Evolutionary conservation across 2,888 invertebrate species (phyloP), one percentile per base, ranked within the genome.

Genomic region (Drosophila quinaria): DNA sequence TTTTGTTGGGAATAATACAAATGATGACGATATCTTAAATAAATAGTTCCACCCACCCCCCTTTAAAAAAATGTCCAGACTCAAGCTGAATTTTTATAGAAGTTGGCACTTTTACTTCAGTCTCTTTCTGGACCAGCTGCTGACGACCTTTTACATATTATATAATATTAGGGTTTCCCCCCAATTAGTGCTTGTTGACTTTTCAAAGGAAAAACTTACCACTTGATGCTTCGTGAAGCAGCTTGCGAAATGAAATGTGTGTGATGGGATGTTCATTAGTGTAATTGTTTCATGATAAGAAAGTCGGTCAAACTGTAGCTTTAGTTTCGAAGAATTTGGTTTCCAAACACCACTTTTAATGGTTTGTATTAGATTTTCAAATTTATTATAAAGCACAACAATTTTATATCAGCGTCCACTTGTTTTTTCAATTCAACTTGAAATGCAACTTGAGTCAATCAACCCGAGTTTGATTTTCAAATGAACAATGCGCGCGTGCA

Each of bases 381-480:
- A 22, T n/a, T 13, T 17, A 11, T 10, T 37, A 37, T 22, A 10
- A 10, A 25, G 25, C 25, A 25, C 25, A 25, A 25, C 1, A 25
- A 25, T 25, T 25, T 10, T n/a, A n/a, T 19, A 31, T 37, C 13
- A 22, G 19, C 13, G 8, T n/a, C 9, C 13, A 33, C 5, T 11
- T 50, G 49, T 17, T 13, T 35, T 51, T 13, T 4, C 1, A 51
- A 39, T 6, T 11, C n/a, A 49, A 44, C 33, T 19, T 42, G 13
- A 1, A 33, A 15, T 33, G 33, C n/a, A 49, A 55, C 3, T 33
- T 22, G 4, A 55, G 15, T 13, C 33, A 25, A 11, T 15, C n/a
- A 56, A 5, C 33, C 19, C 9, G 19, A 29, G 25, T 25, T n/a
- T 17, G 2, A 4, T n/a, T 54, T 83, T 78, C 1, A 71, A 84